phyloP scores from a whole-genome alignment of 2,113 vertebrate species.

The Varanus komodoensis region DNA sequence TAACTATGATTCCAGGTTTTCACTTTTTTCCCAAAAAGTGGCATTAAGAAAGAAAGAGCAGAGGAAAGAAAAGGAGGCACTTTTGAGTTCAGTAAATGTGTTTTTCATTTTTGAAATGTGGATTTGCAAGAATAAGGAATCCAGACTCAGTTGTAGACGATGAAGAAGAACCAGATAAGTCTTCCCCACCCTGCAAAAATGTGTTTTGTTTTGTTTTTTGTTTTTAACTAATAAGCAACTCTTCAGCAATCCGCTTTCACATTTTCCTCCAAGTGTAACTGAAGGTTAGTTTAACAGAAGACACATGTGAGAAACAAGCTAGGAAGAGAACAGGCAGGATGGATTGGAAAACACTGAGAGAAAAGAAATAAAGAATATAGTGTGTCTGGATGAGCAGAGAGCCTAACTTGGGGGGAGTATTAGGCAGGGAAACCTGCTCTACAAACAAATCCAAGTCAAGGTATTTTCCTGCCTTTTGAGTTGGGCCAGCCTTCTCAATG shows the following conservation, averaged over 20 bases:
- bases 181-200: constrained; percentile 31
- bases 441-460: neutral
- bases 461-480: neutral
- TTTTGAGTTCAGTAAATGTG: neutral
- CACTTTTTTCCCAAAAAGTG: neutral
- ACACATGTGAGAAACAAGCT: constrained; percentile 38
- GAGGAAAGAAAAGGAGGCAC: constrained; percentile 59
- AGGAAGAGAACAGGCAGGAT: neutral
- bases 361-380: constrained; percentile 39
- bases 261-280: constrained; percentile 65
- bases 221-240: neutral
- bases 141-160: neutral
- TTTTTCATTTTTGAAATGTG: neutral
- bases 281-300: constrained; percentile 48
- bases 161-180: neutral
- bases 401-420: constrained; percentile 23
- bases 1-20: neutral
- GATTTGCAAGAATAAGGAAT: constrained; percentile 32
- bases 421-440: neutral
- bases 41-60: neutral
- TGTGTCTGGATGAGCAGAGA: neutral
- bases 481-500: neutral
- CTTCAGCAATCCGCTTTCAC: constrained; percentile 23
- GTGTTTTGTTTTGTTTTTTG: neutral
- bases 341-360: constrained; percentile 32